Evolutionary conservation across 2,797 vertebrate genomes (phyloP).

Genomic region (Scyliorhinus canicula): DNA sequence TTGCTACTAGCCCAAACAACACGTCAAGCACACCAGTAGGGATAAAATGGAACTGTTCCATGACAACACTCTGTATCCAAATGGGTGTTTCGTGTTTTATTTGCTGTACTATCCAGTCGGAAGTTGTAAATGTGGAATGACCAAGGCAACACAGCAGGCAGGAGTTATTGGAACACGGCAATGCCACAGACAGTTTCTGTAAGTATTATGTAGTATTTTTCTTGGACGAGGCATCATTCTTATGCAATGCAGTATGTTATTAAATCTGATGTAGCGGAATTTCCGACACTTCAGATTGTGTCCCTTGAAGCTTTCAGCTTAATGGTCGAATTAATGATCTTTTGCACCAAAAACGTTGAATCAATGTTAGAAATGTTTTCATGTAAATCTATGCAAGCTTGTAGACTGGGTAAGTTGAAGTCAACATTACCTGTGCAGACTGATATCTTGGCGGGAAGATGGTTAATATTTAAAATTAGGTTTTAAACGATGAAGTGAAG

Average conservation of each 20-base stretch:
- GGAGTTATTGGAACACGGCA: background rate
- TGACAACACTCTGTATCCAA: conserved; percentile 36
- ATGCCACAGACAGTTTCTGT: conserved; percentile 38
- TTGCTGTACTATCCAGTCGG: background rate
- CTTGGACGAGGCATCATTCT: too few relatives aligned
- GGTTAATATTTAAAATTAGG: background rate
- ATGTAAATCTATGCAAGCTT: background rate
- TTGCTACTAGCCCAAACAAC: conserved; percentile 32
- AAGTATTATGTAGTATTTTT: conserved; percentile 29
- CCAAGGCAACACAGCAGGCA: background rate
- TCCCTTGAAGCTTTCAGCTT: background rate
- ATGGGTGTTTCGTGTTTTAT: background rate
- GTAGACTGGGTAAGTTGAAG: background rate
- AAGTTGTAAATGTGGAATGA: background rate
- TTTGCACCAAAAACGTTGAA: background rate
- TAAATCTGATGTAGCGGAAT: background rate
- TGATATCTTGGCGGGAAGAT: background rate
- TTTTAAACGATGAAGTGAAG: background rate
- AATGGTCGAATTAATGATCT: background rate
- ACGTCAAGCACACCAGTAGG: background rate
- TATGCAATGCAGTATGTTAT: background rate
- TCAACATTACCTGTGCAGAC: background rate
- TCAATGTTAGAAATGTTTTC: background rate
- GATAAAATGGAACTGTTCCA: conserved; percentile 31
- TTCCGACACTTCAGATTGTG: background rate